phyloP scores from a whole-genome alignment of 2,113 vertebrate genomes.

The Nothocercus julius region DNA sequence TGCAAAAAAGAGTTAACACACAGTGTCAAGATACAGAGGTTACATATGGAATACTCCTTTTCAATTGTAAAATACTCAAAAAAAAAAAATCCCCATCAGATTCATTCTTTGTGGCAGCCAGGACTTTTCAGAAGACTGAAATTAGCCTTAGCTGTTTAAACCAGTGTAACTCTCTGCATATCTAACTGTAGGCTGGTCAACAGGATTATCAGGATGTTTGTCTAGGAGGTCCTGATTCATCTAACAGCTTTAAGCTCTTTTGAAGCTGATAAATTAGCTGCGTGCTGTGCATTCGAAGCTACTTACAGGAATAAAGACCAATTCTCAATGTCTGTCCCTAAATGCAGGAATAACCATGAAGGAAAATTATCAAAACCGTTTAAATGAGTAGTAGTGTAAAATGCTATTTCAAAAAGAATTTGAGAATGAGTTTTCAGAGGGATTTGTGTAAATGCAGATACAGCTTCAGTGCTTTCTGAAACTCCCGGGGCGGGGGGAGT shows the following conservation, averaged over 20 bases:
- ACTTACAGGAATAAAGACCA: neutral
- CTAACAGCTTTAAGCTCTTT: neutral
- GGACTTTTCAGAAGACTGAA: neutral
- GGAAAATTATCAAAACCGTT: neutral
- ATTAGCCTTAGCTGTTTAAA: neutral
- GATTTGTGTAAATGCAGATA: neutral
- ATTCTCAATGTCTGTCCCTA: neutral
- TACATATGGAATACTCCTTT: neutral
- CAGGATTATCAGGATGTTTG: accelerated
- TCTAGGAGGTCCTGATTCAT: neutral
- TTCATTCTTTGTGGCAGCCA: neutral
- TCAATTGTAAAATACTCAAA: neutral
- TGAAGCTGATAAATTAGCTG: neutral
- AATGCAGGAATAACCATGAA: neutral
- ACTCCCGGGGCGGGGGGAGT: neutral
- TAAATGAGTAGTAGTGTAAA: neutral
- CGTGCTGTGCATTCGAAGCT: neutral
- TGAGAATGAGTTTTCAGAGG: neutral
- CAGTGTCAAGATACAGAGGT: neutral
- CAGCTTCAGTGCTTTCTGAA: neutral
- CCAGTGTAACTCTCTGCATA: neutral
- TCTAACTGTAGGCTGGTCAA: neutral
- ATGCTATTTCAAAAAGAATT: neutral
- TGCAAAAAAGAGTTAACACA: neutral
- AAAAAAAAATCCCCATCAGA: neutral